phyloP scores from a whole-genome alignment of 2,113 vertebrate species.

The Puntigrus tetrazona region DNA sequence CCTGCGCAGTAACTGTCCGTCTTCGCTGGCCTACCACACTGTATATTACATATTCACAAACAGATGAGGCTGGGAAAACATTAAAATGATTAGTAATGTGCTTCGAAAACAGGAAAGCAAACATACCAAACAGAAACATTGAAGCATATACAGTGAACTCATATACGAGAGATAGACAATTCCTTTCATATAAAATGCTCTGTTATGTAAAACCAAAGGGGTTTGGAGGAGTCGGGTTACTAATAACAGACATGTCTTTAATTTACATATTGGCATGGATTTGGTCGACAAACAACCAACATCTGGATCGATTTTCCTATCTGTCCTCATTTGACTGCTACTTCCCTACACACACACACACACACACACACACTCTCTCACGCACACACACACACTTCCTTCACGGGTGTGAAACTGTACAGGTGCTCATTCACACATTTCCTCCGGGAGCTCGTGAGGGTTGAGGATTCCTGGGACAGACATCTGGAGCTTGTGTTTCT shows the following conservation, averaged over 20 bases:
- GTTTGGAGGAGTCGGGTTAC: conserved; percentile 9
- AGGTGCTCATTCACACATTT: conserved; percentile 90
- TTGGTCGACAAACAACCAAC: conserved; percentile 92
- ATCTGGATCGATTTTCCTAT: conserved; percentile 61
- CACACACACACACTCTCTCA: conserved; percentile 23
- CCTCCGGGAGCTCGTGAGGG: conserved; percentile 97
- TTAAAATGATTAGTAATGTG: conserved; percentile 77
- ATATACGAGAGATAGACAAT: conserved; percentile 77
- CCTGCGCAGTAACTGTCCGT: conserved; percentile 60
- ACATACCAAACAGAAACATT: conserved; percentile 79
- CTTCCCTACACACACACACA: conserved; percentile 30
- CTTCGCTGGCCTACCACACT: conserved; percentile 58
- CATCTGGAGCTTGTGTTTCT: conserved; percentile 97
- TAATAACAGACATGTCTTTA: conserved; percentile 74
- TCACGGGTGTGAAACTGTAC: conserved; percentile 33
- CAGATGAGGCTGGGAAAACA: background rate
- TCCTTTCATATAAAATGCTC: conserved; percentile 88
- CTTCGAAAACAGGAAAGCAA: conserved; percentile 70
- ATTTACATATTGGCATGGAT: conserved; percentile 97
- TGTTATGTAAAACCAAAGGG: conserved; percentile 76
- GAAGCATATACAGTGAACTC: conserved; percentile 74
- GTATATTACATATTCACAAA: conserved; percentile 77
- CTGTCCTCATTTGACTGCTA: conserved; percentile 27
- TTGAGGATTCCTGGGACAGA: conserved; percentile 97
- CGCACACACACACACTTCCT: conserved; percentile 14